These are phyloP conservation scores for Tapirus terrestris DNA, from an alignment of 2,113 vertebrate genomes.

Conservation along the genomic window DNA sequence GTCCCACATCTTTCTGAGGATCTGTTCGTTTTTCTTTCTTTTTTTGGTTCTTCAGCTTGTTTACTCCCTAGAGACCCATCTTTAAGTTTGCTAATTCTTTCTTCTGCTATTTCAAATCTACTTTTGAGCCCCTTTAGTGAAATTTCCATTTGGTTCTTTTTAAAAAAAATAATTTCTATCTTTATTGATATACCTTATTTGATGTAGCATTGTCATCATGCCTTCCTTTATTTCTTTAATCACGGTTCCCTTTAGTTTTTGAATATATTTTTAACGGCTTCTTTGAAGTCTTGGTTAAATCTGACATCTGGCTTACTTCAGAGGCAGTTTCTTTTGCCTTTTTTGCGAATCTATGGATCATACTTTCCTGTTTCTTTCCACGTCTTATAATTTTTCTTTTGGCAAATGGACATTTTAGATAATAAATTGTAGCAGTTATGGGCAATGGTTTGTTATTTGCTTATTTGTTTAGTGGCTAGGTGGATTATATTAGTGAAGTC, in stretches of 20 bases:
- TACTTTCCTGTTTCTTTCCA: neutral
- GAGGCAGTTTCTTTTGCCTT: neutral
- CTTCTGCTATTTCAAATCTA: no score
- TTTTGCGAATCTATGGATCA: neutral
- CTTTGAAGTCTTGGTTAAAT: neutral
- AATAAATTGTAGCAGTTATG: no score
- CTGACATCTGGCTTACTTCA: neutral
- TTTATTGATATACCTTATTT: neutral
- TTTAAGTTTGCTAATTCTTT: neutral
- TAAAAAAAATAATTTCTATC: neutral
- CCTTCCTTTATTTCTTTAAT: neutral
- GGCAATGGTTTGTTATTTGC: no score
- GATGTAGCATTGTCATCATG: neutral
- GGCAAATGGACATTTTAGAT: neutral
- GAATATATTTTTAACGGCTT: neutral
- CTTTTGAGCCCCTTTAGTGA: no score
- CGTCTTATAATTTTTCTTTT: neutral
- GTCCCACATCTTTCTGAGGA: neutral
- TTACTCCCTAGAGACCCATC: neutral
- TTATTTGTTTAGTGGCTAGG: no score
- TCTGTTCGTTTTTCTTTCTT: neutral
- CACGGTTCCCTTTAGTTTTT: neutral
- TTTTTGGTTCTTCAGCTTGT: neutral
- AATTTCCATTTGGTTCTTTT: no score
- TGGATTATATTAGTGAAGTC: no score